A percentile compares a stretch with the other conserved stretches of the same genome.
Conservation (phyloP, 2,797 vertebrate genomes). For the Anabacerthia variegaticeps region DNA sequence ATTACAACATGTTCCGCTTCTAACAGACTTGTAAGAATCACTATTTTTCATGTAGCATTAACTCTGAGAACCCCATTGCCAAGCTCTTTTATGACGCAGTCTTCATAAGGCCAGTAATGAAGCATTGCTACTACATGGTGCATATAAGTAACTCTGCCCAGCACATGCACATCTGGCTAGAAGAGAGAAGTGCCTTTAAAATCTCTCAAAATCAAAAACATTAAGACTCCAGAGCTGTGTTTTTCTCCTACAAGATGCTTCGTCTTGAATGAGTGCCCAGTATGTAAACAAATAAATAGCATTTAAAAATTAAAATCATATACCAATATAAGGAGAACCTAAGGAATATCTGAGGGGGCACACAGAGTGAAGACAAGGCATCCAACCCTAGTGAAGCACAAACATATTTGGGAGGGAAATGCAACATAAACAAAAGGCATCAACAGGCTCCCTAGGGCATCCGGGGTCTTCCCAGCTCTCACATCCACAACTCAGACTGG, state of each 20-base stretch:
- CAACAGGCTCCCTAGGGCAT: constrained; percentile 1
- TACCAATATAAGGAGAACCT: not conserved
- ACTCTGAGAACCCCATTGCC: not conserved
- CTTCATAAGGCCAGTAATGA: not conserved
- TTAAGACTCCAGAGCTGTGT: constrained; percentile 68
- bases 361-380: not conserved
- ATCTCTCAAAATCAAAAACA: constrained; percentile 76
- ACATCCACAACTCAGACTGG: constrained; percentile 28
- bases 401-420: constrained; percentile 57
- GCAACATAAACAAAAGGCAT: constrained; percentile 69
- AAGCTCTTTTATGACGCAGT: not conserved
- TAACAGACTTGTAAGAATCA: not conserved
- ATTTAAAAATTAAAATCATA: constrained; percentile 30
- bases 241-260: constrained; percentile 77
- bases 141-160: not conserved
- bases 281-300: constrained; percentile 73
- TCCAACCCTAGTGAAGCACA: constrained; percentile 71
- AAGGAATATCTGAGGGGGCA: not conserved
- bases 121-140: not conserved
- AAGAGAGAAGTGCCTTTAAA: constrained; percentile 76
- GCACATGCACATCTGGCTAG: not conserved
- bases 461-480: constrained; percentile 58
- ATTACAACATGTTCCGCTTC: not conserved
- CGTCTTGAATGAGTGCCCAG: constrained; percentile 81
- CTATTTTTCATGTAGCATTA: not conserved